Evolutionary conservation across 2,888 invertebrate genomes (phyloP).

Genomic region (Synergus japonicus): DNA sequence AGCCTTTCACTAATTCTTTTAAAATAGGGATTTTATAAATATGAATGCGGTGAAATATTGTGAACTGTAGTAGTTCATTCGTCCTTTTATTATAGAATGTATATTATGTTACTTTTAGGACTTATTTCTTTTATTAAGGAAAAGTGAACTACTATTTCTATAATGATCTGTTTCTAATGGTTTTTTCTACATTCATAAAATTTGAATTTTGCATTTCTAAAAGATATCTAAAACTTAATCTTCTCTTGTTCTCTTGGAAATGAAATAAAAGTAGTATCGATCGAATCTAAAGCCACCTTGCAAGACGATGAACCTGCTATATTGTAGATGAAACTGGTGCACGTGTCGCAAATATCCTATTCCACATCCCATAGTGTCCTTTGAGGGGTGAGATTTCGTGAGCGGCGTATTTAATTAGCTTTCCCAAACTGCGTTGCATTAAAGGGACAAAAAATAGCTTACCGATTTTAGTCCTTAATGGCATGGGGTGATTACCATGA

Average conservation of each 20-base stretch:
- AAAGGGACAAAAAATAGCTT: background rate
- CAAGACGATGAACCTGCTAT: background rate
- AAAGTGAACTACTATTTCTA: too few relatives aligned
- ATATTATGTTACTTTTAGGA: too few relatives aligned
- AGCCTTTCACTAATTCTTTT: conserved; percentile 19
- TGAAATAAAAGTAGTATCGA: background rate
- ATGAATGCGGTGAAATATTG: conserved; percentile 18
- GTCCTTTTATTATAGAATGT: background rate
- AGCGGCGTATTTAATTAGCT: conserved; percentile 7
- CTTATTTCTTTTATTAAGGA: too few relatives aligned
- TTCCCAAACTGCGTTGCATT: background rate
- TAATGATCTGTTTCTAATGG: too few relatives aligned
- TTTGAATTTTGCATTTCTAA: background rate
- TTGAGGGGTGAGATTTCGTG: conserved; percentile 26
- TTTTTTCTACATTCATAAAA: background rate
- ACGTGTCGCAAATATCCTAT: conserved; percentile 21
- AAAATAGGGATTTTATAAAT: background rate
- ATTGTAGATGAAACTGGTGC: background rate
- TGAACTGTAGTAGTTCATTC: background rate
- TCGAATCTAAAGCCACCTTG: background rate
- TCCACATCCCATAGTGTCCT: background rate
- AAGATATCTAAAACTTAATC: background rate
- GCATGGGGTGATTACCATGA: too few relatives aligned
- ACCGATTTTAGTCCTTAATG: background rate
- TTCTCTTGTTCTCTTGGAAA: background rate